phyloP scores from a whole-genome alignment of 2,888 invertebrate genomes.

The Embidobia sp. region DNA sequence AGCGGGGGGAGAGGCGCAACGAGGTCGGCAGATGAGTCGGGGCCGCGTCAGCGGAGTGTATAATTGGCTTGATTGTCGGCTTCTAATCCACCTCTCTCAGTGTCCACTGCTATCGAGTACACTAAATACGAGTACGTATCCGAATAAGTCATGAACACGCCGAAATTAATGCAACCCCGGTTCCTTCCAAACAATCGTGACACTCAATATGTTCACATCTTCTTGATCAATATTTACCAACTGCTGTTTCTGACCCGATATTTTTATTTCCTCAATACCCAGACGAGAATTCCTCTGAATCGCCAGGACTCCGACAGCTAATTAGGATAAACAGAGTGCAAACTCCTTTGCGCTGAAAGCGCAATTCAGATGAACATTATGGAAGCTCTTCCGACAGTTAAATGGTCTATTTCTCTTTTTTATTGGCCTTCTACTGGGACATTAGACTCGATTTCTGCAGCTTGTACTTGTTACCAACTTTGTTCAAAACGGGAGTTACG shows the following conservation, averaged over 20 bases:
- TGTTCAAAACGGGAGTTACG: too few relatives aligned
- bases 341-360: too few relatives aligned
- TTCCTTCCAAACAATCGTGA: slow-evolving; percentile 37
- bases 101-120: slow-evolving; percentile 66
- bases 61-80: slow-evolving; percentile 81
- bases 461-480: too few relatives aligned
- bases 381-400: too few relatives aligned
- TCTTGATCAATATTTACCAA: slow-evolving; percentile 50
- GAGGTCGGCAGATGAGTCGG: slow-evolving; percentile 75
- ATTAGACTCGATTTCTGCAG: too few relatives aligned
- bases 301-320: too few relatives aligned
- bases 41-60: slow-evolving; percentile 80
- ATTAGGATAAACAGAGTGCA: too few relatives aligned
- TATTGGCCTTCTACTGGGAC: too few relatives aligned
- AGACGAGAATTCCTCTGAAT: too few relatives aligned
- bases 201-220: slow-evolving; percentile 41
- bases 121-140: slow-evolving; percentile 50
- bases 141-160: slow-evolving; percentile 58
- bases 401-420: too few relatives aligned
- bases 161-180: slow-evolving; percentile 50
- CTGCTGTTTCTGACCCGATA: slow-evolving; percentile 12
- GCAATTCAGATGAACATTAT: too few relatives aligned
- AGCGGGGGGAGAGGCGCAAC: slow-evolving; percentile 64
- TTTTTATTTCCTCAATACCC: slow-evolving; percentile 32
- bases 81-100: slow-evolving; percentile 79